phyloP scores from a whole-genome alignment of 2,113 vertebrate genomes.

The Climacteris rufus region DNA sequence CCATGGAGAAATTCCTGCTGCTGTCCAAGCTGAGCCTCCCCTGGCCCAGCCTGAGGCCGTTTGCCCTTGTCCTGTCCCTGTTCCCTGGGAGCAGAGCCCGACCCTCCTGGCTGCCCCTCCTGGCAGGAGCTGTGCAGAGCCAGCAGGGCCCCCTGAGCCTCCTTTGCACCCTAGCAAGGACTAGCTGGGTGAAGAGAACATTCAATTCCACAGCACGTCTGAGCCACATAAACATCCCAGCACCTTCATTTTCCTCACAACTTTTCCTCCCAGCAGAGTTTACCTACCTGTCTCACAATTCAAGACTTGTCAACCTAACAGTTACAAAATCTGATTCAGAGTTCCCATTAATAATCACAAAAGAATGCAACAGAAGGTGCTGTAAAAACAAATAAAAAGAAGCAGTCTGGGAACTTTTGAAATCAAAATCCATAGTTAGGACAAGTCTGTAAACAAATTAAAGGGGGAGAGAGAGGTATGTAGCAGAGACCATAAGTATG shows the following conservation, averaged over 20 bases:
- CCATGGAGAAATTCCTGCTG: not conserved
- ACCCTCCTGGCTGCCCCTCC: no score
- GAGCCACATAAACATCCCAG: not conserved
- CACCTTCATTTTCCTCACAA: not conserved
- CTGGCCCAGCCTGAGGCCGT: not conserved
- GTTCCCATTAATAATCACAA: not conserved
- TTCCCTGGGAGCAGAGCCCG: no score
- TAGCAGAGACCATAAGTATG: not conserved
- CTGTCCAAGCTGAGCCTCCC: not conserved
- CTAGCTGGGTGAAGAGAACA: not conserved
- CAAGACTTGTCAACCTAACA: not conserved
- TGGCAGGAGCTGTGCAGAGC: not conserved
- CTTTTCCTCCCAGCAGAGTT: not conserved
- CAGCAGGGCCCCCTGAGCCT: not conserved
- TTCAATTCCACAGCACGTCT: rapidly evolving
- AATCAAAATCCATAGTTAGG: not conserved
- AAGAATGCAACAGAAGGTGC: not conserved
- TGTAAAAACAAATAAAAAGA: not conserved
- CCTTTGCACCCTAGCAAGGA: not conserved
- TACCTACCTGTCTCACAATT: not conserved
- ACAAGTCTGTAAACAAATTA: not conserved
- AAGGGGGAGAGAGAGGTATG: not conserved
- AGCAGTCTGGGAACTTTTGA: not conserved
- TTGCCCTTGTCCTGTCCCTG: not conserved
- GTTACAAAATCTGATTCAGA: not conserved